Percentiles rank a stretch among this genome's conserved stretches.
Evolutionary conservation across 2,888 invertebrate species (phyloP).

Genomic region (Ichneumon xanthorius): DNA sequence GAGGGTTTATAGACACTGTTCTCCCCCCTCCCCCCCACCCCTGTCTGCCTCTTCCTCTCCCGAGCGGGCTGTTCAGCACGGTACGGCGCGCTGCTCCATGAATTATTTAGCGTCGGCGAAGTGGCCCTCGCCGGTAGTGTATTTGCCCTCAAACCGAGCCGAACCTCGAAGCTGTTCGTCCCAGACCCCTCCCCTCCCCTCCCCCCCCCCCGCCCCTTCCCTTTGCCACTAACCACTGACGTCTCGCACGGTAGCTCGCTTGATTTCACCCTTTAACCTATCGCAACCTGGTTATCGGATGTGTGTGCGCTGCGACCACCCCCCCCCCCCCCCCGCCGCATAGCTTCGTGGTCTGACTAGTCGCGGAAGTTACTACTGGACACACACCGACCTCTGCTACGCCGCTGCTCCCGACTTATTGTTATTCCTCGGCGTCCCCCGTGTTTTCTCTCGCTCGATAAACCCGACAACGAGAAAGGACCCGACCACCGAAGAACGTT

Average conservation of each 20-base stretch:
- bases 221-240: constrained; percentile 27
- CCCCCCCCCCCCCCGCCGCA: constrained; percentile 4
- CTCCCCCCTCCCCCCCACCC: constrained; percentile 8
- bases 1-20: constrained; percentile 5
- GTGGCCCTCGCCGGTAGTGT: constrained; percentile 76
- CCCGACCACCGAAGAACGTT: background rate
- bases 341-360: constrained; percentile 45
- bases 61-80: constrained; percentile 37
- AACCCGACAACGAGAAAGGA: background rate
- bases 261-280: constrained; percentile 76
- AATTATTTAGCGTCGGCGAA: constrained; percentile 80
- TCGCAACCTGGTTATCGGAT: constrained; percentile 65
- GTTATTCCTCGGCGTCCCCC: background rate
- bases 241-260: constrained; percentile 66
- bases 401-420: background rate
- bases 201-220: background rate
- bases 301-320: constrained; percentile 22
- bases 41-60: constrained; percentile 5
- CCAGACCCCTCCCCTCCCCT: constrained; percentile 16
- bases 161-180: constrained; percentile 54
- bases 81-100: constrained; percentile 73
- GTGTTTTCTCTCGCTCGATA: background rate
- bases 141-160: constrained; percentile 75
- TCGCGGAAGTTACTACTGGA: constrained; percentile 38
- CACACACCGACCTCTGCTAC: background rate